These are phyloP conservation scores for Scleropages formosus DNA, from an alignment of 2,797 vertebrate genomes.

Conservation along the genomic window DNA sequence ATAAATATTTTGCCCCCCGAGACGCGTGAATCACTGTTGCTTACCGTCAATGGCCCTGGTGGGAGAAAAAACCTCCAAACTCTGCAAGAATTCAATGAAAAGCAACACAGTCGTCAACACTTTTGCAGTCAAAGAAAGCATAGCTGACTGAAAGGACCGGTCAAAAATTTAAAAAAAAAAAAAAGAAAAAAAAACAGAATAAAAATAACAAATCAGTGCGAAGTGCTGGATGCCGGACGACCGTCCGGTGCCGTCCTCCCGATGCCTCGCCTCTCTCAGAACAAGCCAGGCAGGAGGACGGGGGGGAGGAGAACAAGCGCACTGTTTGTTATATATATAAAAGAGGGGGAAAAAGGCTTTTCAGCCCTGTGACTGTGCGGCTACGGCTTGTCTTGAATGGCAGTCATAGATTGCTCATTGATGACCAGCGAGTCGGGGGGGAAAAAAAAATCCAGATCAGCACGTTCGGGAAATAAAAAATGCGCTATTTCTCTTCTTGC, in stretches of 20 bases:
- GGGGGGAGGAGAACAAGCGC: too few species aligned
- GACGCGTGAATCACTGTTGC: constrained; percentile 34
- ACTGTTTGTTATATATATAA: too few species aligned
- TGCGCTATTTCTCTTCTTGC: neutral
- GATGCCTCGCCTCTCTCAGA: neutral
- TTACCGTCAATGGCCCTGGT: constrained; percentile 66
- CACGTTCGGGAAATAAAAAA: neutral
- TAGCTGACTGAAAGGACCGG: constrained; percentile 53
- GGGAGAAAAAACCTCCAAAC: constrained; percentile 59
- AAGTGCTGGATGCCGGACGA: neutral
- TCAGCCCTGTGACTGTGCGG: neutral
- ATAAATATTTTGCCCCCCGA: too few species aligned
- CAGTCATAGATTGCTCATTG: constrained; percentile 1
- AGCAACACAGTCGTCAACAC: constrained; percentile 70
- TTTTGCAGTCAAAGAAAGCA: constrained; percentile 65
- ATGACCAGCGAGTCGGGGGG: neutral
- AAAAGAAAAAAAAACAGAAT: too few species aligned
- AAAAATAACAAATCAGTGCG: neutral
- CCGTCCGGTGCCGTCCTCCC: neutral
- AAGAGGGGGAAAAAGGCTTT: neutral
- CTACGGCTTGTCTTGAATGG: neutral
- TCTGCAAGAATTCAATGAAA: constrained; percentile 68
- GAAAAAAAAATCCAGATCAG: neutral
- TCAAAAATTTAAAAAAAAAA: neutral
- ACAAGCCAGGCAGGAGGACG: neutral